Evolutionary conservation across 2,113 vertebrate species (phyloP), one percentile per base, ranked within the genome.

Genomic region (Erpornis zantholeuca): DNA sequence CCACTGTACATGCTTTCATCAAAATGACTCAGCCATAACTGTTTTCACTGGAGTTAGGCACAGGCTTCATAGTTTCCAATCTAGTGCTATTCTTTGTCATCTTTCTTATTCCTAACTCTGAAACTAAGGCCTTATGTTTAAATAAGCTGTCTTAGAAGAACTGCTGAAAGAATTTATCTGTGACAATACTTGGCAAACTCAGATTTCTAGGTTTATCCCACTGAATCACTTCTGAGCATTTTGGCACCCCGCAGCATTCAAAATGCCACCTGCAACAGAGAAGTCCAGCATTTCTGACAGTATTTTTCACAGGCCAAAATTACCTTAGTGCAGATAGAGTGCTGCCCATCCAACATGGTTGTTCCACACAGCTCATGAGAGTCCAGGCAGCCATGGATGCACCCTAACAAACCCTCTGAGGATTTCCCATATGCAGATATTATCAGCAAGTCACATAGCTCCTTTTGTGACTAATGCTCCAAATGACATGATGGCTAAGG

Each of bases 91-190:
- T 94, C 91, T 95, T 88, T 77, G 63, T 93, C 82, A 85, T 93
- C 73, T 73, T 88, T 76, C 87, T 94, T 90, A 88, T 95, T 95
- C 78, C 84, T 85, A 86, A 54, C 71, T 89, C 61, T 82, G 57
- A 90, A 94, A 96, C 94, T 69, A 79, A 94, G 94, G 70, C 82
- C 66, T 94, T 80, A 82, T 87, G 79, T 88, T 92, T 93, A 86
- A 93, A 65, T 73, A 93, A 92, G 24, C 56, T 53, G 15, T 53
- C 44, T 86, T 68, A 82, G 49, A 60, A 61, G 6, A 77, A 47
- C 29, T 60, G 53, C 40, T 91, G 63, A 88, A 92, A 82, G 22
- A 75, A 29, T 11, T 91, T 75, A 44, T 29, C 86, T 31, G 27
- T 56, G 54, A 60, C 22, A 80, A 49, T 21, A 76, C 54, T 10